Evolutionary conservation across 2,797 vertebrate genomes (phyloP).

Genomic region (Botia kubotai): DNA sequence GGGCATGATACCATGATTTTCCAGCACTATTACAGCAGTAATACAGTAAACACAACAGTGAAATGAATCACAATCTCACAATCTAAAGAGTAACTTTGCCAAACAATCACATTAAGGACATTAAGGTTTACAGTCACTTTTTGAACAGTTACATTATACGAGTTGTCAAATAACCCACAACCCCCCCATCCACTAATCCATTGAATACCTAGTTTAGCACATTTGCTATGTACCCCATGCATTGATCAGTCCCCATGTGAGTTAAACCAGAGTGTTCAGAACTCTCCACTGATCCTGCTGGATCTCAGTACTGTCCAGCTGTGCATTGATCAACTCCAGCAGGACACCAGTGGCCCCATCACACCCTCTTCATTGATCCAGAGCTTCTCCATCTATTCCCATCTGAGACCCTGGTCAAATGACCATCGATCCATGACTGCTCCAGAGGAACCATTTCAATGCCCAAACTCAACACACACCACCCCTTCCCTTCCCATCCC

Average conservation of each 20-base stretch:
- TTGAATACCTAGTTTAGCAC: slow-evolving; percentile 7
- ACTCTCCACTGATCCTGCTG: slow-evolving; percentile 61
- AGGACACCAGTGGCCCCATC: slow-evolving; percentile 60
- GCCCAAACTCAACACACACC: slow-evolving; percentile 19
- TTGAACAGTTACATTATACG: neutral
- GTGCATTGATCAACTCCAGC: slow-evolving; percentile 65
- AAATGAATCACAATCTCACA: neutral
- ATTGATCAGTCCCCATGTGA: slow-evolving; percentile 56
- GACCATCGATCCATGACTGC: slow-evolving; percentile 70
- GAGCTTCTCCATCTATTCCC: slow-evolving; percentile 32
- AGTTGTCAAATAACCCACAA: neutral
- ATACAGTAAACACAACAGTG: neutral
- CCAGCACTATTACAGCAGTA: neutral
- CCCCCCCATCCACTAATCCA: neutral
- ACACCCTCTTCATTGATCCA: slow-evolving; percentile 70
- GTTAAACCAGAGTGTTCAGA: slow-evolving; percentile 29
- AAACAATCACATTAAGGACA: neutral
- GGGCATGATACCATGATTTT: neutral
- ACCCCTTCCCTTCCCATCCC: slow-evolving; percentile 8
- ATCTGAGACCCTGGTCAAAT: slow-evolving; percentile 64
- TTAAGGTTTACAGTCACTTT: neutral
- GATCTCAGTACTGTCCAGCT: slow-evolving; percentile 41
- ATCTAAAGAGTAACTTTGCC: neutral
- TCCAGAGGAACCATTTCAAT: slow-evolving; percentile 47
- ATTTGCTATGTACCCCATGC: slow-evolving; percentile 6